Base-by-base conservation (phyloP, 1,140 invertebrate genomes). In the Drosophila navojoa region DNA sequence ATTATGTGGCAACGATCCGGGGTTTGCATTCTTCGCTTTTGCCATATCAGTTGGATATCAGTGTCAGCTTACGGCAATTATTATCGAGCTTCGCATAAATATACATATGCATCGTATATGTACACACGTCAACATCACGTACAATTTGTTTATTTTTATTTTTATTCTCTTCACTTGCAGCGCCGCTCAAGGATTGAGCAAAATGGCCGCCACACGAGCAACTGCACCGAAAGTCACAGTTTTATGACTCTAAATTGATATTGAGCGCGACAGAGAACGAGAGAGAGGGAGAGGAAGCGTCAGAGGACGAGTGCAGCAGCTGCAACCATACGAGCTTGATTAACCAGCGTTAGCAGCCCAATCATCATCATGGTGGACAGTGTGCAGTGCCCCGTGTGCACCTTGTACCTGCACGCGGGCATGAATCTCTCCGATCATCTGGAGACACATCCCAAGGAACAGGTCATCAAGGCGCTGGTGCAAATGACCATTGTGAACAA, bases 361-460 rank as follows among this genome's bases (percentile, higher is more conserved):
- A 42, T 69, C 66, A 57, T 13, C 81, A 92, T 86, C 70, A 94
- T 94, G 93, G 93, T 93, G 79, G 93, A 93, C 60, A 92, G 92
- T 66, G 92, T 94, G 72, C 93, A 94, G 84, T 97, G 96, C 92
- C 96, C 96, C 25, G 96, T 97, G 50, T 97, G 96, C 93, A 97
- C 96, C 19, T 93, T 97, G 45, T 97, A 95, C 90, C 93, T 97
- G 52, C 94, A 96, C 71, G 96, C 96, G 92, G 96, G 96, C 32
- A 97, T 97, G 92, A 95, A 95, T 59, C 92, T 97, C 66, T 95
- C 96, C 80, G 94, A 94, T 69, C 96, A 97, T 92, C 93, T 97
- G 87, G 94, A 96, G 81, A 97, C 96, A 6, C 96, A 97, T 93
- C 96, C 96, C 22, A 97, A 97, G 90, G 96, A 97, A 84, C 96